These are phyloP conservation scores for Lepidocyrtinus sp. DNA, from an alignment of 2,888 invertebrate genomes.

Conservation along the genomic window DNA sequence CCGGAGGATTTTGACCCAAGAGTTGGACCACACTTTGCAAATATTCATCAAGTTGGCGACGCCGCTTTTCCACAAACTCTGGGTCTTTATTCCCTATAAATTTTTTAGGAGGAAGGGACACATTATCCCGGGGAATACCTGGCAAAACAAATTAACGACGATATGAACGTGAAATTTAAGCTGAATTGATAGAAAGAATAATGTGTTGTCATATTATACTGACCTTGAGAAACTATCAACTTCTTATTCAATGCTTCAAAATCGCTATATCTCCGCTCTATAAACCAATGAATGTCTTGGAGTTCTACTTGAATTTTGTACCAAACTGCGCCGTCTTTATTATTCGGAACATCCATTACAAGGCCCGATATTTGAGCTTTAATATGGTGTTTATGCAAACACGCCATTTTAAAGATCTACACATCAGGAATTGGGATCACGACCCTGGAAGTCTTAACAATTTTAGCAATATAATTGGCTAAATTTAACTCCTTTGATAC, in stretches of 20 bases:
- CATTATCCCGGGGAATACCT: constrained; percentile 68
- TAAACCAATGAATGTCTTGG: constrained; percentile 82
- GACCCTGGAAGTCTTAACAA: no score
- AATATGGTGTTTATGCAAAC: constrained; percentile 60
- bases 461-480: no score
- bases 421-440: neutral
- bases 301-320: constrained; percentile 69
- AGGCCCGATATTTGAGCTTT: constrained; percentile 68
- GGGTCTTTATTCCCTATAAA: constrained; percentile 91
- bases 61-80: constrained; percentile 87
- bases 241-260: constrained; percentile 90
- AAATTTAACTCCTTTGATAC: no score
- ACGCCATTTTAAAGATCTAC: constrained; percentile 61
- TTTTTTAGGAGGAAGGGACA: constrained; percentile 91
- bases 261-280: constrained; percentile 90
- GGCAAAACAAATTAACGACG: no score
- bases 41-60: constrained; percentile 86
- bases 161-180: no score
- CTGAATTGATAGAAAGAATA: no score
- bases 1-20: constrained; percentile 80
- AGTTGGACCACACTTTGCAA: constrained; percentile 83
- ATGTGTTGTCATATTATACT: no score
- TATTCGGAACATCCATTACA: constrained; percentile 62
- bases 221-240: constrained; percentile 84
- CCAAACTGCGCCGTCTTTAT: constrained; percentile 68